Conservation (phyloP, 2,888 invertebrate species). For the Tenthredo mesomela region DNA sequence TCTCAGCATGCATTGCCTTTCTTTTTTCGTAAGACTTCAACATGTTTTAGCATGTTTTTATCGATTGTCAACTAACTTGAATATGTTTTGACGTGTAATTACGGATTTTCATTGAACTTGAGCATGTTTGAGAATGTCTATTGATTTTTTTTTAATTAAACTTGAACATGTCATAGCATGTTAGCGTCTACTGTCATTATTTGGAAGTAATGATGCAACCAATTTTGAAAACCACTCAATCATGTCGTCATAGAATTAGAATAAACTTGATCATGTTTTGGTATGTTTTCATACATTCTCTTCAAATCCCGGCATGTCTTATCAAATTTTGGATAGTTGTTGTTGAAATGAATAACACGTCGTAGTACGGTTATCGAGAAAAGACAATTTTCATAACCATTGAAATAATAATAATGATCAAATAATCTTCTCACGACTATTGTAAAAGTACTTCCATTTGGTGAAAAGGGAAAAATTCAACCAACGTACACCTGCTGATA, state of each 20-base stretch:
- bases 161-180: not conserved
- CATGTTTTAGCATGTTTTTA: not conserved
- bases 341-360: not conserved
- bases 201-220: not conserved
- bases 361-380: not conserved
- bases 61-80: not conserved
- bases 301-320: not conserved
- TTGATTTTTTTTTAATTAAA: not conserved
- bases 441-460: not conserved
- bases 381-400: not conserved
- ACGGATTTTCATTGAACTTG: not conserved
- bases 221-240: not conserved
- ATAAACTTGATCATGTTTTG: not conserved
- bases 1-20: not conserved
- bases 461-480: not conserved
- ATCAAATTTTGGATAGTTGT: not conserved
- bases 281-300: not conserved
- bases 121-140: not conserved
- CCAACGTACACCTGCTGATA: not conserved
- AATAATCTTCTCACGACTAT: not conserved
- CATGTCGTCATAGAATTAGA: not conserved
- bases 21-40: not conserved
- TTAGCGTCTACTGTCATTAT: not conserved
- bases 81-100: not conserved
- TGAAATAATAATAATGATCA: not conserved